phyloP scores from a whole-genome alignment of 2,113 vertebrate species.

The Calidris pugnax region DNA sequence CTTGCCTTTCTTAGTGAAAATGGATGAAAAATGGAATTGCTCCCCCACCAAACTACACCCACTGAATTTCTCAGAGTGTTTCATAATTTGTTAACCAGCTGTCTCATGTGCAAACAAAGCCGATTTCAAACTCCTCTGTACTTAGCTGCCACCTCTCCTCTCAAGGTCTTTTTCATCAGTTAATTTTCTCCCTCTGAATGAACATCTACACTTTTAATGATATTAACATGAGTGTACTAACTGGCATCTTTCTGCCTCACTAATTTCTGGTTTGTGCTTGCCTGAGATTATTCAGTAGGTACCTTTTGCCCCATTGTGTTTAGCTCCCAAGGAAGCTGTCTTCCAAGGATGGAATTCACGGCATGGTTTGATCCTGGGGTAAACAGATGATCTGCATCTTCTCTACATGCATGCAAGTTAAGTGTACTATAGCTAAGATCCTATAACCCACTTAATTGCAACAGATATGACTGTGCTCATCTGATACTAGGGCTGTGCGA shows the following conservation, averaged over 20 bases:
- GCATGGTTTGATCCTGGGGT: neutral
- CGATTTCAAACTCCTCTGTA: constrained; percentile 16
- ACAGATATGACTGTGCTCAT: neutral
- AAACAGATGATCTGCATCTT: neutral
- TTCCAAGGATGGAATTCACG: neutral
- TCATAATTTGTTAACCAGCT: constrained; percentile 33
- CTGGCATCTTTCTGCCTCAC: neutral
- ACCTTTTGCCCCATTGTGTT: neutral
- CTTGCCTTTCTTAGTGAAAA: neutral
- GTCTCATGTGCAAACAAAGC: constrained; percentile 25
- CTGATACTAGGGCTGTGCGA: neutral
- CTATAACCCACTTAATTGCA: neutral
- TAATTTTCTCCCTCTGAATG: constrained; percentile 33
- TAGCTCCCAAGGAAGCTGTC: neutral
- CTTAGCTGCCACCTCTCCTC: neutral
- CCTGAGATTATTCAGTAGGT: neutral
- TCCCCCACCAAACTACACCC: neutral
- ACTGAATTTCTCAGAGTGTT: neutral
- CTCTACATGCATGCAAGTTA: neutral
- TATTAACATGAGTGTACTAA: neutral
- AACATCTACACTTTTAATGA: neutral
- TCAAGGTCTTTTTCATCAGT: constrained; percentile 44
- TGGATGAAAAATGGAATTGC: neutral
- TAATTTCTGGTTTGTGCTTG: neutral
- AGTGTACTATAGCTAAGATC: neutral